Base-by-base conservation (phyloP, 2,888 invertebrate species). In the Drosophila kambysellisi region DNA sequence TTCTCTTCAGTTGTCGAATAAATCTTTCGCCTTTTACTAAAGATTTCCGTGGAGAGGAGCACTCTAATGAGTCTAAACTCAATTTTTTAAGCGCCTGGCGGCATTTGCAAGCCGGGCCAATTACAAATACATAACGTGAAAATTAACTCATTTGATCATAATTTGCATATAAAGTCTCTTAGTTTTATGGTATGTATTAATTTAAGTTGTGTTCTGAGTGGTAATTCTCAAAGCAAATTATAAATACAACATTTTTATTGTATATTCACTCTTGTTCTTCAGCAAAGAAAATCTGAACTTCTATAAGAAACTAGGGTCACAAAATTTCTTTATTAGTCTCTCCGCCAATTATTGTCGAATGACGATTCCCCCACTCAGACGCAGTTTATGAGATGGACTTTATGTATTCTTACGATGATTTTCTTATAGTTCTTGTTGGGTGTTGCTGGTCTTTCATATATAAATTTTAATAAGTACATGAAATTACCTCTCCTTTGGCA, bases 11-110 rank as follows among this genome's bases (percentile, higher is more conserved):
- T 92, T 70, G 94, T 89, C 95, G 95, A 91, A 95, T 94, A 95
- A 95, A 95, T 95, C 95, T 95, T 95, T 95, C 95, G 95, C 95
- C 95, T 95, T 95, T 95, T 95, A 95, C 95, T 95, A 95, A 95
- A 95, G 95, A 95, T 95, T 95, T 95, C 95, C 95, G 95, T 57
- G 95, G 95, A 95, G 95, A 94, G 95, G 95, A 94, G 94, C 95
- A 95, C 94, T 94, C 94, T 94, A 95, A 57, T 43, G 43, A 57
- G 57, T 57, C 57, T 57, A 43, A 33, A 57, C 15, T 32, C 1
- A 57, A 57, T 33, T 57, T 57, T 57, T 57, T 4, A 1, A 2
- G 20, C 0, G 63, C 50, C 70, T 50, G 54, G 61, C 58, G 25
- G 59, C 51, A n/a, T 9, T 4, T 3, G 48, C 46, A 9, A 9